Conservation (phyloP, 53 echinoderm and acorn worm species). For the Actinopyga echinites region DNA sequence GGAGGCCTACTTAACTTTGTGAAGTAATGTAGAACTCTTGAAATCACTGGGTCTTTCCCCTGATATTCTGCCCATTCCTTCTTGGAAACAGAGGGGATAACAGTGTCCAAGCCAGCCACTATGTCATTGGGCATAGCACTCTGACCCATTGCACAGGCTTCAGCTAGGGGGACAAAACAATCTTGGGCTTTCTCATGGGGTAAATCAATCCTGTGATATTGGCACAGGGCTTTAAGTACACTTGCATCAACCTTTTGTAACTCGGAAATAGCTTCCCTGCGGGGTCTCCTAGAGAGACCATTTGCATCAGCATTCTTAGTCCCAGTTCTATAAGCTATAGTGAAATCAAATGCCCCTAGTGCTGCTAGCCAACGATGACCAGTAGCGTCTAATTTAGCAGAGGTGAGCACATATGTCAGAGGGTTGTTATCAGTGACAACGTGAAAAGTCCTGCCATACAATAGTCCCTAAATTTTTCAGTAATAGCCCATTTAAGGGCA, state of each 20-base stretch:
- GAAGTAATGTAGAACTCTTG: slow-evolving; percentile 4
- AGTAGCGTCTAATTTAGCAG: too few species aligned
- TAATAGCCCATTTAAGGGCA: too few species aligned
- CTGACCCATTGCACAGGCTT: too few species aligned
- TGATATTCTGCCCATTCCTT: slow-evolving; percentile 12
- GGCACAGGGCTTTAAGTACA: too few species aligned
- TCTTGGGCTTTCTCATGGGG: too few species aligned
- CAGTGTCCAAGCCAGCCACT: neutral
- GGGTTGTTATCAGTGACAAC: too few species aligned
- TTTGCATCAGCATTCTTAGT: slow-evolving; percentile 56
- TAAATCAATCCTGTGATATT: too few species aligned
- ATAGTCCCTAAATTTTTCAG: slow-evolving; percentile 25
- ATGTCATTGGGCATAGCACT: neutral
- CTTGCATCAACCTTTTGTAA: too few species aligned
- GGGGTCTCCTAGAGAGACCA: slow-evolving; percentile 52
- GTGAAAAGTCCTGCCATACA: slow-evolving; percentile 6
- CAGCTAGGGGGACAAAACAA: too few species aligned
- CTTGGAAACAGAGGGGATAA: neutral
- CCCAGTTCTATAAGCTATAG: slow-evolving; percentile 40
- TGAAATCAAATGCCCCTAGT: slow-evolving; percentile 27
- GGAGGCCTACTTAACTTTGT: neutral
- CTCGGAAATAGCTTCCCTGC: too few species aligned
- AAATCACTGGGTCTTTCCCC: slow-evolving; percentile 22
- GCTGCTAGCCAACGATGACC: too few species aligned
- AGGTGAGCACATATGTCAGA: too few species aligned